These are phyloP conservation scores for Elephas maximus DNA, from an alignment of 2,113 vertebrate genomes.

Conservation along the genomic window DNA sequence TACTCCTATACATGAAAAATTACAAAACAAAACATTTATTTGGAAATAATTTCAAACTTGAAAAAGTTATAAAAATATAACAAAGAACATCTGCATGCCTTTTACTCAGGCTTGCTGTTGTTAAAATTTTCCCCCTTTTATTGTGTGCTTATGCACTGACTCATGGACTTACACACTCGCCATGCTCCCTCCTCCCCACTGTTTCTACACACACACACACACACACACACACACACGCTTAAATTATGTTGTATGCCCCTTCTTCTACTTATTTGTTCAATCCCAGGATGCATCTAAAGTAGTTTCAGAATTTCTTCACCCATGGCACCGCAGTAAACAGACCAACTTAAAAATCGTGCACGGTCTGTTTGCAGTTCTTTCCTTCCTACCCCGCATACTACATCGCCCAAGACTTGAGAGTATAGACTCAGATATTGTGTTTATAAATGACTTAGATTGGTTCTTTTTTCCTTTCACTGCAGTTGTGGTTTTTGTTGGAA, in stretches of 20 bases:
- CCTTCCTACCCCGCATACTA: background rate
- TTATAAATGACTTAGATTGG: constrained; percentile 1
- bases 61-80: constrained; percentile 42
- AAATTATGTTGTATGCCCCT: background rate
- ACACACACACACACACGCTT: background rate
- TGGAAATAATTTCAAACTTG: constrained; percentile 24
- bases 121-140: background rate
- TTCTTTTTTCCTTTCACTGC: background rate
- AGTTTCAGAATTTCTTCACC: background rate
- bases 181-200: background rate
- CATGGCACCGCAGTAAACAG: constrained; percentile 10
- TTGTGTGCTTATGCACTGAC: background rate
- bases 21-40: background rate
- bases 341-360: background rate
- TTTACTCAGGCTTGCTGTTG: background rate
- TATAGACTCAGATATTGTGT: background rate
- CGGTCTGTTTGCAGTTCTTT: background rate
- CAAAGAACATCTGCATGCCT: background rate
- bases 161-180: background rate
- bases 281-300: background rate
- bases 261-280: background rate
- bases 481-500: background rate
- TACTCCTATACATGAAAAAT: constrained; percentile 5
- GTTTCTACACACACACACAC: accelerated
- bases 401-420: background rate